Evolutionary conservation across 2,113 vertebrate genomes (phyloP).

Genomic region (Tylochromis polylepis): DNA sequence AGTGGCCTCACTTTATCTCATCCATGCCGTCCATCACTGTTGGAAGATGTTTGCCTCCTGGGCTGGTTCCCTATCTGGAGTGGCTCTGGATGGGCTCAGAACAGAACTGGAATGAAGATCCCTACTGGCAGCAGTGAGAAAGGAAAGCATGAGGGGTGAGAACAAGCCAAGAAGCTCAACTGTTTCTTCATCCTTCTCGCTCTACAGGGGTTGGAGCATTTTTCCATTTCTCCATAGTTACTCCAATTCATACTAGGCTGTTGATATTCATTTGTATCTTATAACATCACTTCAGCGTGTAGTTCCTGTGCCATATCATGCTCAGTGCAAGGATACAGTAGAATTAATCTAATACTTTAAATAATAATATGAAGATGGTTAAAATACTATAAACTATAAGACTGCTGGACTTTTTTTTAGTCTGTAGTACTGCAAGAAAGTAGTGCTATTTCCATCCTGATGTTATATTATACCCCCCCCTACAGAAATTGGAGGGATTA

Average conservation of each 20-base stretch:
- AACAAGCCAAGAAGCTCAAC: conserved; percentile 15
- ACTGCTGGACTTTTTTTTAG: not conserved
- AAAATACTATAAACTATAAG: not conserved
- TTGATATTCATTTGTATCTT: not conserved
- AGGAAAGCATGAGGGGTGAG: not conserved
- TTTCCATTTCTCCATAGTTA: conserved; percentile 24
- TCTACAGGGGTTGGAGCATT: conserved; percentile 4
- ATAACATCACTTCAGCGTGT: not conserved
- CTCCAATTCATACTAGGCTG: not conserved
- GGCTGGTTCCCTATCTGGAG: not conserved
- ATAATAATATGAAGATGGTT: not conserved
- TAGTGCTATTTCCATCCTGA: not conserved
- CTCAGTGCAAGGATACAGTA: not conserved
- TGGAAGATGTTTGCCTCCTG: not conserved
- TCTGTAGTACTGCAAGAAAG: not conserved
- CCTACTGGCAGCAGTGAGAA: conserved; percentile 26
- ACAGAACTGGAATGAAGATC: conserved; percentile 7
- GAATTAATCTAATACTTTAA: not conserved
- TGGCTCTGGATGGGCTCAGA: conserved; percentile 1
- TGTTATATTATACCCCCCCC: not conserved
- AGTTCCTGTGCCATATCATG: not conserved
- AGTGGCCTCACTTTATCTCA: conserved; percentile 23
- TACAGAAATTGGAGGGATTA: not conserved
- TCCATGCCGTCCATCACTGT: not conserved
- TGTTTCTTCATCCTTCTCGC: conserved; percentile 1